These are phyloP conservation scores for Daphoenositta chrysoptera DNA, from an alignment of 2,113 vertebrate species.

Conservation along the genomic window DNA sequence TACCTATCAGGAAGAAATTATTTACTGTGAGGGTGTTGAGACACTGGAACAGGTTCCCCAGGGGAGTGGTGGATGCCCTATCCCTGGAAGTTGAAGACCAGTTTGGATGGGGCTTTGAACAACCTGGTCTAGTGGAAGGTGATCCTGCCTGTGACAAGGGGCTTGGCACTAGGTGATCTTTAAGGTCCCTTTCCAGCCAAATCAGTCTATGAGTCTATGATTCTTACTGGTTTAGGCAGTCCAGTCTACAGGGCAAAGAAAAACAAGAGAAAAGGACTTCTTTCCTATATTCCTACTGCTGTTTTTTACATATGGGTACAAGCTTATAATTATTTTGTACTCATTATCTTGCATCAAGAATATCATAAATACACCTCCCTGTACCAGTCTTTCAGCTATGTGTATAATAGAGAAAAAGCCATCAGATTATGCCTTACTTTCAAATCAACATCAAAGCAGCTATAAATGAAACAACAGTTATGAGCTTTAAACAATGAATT, in stretches of 20 bases:
- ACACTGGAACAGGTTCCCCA: not conserved
- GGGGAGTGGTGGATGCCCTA: not conserved
- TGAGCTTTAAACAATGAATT: not conserved
- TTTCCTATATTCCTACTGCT: not conserved
- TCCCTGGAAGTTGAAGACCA: not conserved
- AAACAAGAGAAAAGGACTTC: not conserved
- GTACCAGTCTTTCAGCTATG: not conserved
- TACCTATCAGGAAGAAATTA: not conserved
- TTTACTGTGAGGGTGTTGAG: not conserved
- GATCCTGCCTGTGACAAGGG: not conserved
- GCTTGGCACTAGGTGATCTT: not conserved
- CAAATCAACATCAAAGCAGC: not conserved
- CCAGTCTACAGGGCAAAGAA: not conserved
- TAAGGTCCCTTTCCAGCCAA: not conserved
- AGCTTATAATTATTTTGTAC: not conserved
- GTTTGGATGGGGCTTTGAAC: not conserved
- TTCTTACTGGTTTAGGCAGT: not conserved
- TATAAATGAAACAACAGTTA: not conserved
- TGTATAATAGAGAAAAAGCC: not conserved
- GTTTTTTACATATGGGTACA: not conserved
- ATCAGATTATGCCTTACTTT: not conserved
- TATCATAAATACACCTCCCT: not conserved
- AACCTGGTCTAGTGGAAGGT: not conserved
- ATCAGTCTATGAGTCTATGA: not conserved
- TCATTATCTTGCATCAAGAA: not conserved